Evolutionary conservation across 2,113 vertebrate genomes (phyloP).

Genomic region (Crocuta crocuta): DNA sequence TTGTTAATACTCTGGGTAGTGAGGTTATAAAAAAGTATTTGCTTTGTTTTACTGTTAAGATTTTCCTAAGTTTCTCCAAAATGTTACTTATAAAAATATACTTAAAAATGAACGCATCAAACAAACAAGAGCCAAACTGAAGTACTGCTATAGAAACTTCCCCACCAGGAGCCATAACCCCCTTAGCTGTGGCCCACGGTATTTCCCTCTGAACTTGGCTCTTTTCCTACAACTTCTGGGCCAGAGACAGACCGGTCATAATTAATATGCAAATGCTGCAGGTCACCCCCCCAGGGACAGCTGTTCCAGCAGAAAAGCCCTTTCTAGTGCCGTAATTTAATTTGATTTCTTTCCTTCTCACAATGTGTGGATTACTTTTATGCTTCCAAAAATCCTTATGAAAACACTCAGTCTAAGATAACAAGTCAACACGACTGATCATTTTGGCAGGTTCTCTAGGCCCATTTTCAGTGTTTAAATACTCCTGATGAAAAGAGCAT

Average conservation of each 20-base stretch:
- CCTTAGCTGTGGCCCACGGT: not conserved
- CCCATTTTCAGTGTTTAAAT: not conserved
- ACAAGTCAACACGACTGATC: constrained; percentile 45
- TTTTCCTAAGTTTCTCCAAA: not conserved
- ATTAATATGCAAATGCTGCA: not conserved
- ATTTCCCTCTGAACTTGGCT: not conserved
- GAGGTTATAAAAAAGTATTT: not conserved
- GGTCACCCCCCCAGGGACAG: not conserved
- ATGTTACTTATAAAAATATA: not conserved
- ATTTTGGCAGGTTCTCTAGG: constrained; percentile 34
- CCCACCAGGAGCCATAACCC: not conserved
- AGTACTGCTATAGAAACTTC: not conserved
- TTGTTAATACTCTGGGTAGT: not conserved
- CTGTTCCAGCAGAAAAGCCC: constrained; percentile 46
- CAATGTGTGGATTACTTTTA: not conserved
- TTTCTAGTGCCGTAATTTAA: not conserved
- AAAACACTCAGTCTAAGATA: constrained; percentile 40
- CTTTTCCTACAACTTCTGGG: not conserved
- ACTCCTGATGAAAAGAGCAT: not conserved
- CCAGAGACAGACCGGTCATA: not conserved
- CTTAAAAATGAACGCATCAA: not conserved
- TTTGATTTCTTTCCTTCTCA: constrained; percentile 40
- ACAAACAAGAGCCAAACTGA: not conserved
- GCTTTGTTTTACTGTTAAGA: not conserved
- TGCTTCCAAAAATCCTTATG: constrained; percentile 54